Base-by-base conservation (phyloP, 1,140 invertebrate species). In the Frieseomelitta varia region DNA sequence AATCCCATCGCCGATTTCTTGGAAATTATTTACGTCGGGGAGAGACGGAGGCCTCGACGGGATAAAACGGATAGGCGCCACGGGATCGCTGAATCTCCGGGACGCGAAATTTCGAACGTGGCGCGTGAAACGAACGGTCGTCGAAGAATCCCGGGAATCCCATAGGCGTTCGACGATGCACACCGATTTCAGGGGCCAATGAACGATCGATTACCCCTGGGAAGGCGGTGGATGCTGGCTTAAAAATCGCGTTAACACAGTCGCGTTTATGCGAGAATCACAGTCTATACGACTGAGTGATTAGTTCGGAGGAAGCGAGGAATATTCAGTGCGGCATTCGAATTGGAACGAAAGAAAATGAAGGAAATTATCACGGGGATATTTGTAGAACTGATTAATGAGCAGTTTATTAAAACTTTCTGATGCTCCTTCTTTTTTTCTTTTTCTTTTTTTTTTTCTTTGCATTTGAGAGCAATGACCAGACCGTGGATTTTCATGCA, bases 61-160 rank as follows among this genome's bases (percentile, higher is more conserved):
- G 34, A 3, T 21, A 30, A 11, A 68, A 68, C 30, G 30, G 17
- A 68, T 68, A 8, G 30, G 67, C 1, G 30, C 30, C 30, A 11
- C 30, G 65, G 67, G 67, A 68, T 4, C 67, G 30, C 17, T 68
- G 30, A 68, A 39, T 68, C 39, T 53, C 8, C 15, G 19, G 39
- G 39, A 39, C 15, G 47, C 39, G 55, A 72, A 74, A 74, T 75
- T 81, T 58, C 56, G 47, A 53, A 19, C 11, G 27, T 12, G 17
- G 15, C 19, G 56, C 55, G 27, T 10, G 69, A 2, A 34, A 34
- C 39, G n/a, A 56, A 67, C n/a, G 30, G 4, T 19, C 14, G n/a
- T 14, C 39, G 72, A 81, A 81, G 71, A 75, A 81, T 81, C 17
- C 12, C 12, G 12, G 79, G 58, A 81, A 75, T 75, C 27, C 55